Percentiles rank a stretch among this genome's conserved stretches.
phyloP scores from a whole-genome alignment of 1,140 invertebrate species.

The Tachypleus tridentatus region DNA sequence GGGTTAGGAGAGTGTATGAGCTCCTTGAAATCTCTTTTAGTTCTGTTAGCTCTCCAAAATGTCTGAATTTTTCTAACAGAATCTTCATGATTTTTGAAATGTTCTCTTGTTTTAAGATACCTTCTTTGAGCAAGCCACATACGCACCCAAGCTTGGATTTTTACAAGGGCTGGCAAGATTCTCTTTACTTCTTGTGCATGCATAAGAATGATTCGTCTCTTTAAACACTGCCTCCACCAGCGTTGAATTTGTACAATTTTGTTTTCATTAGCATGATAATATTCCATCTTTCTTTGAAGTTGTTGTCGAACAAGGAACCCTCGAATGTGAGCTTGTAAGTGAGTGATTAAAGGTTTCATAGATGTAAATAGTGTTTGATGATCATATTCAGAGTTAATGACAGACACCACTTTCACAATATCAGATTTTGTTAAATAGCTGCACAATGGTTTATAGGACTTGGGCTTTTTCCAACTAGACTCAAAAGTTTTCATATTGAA shows the following conservation, averaged over 20 bases:
- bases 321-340: constrained; percentile 47
- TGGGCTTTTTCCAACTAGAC: too few species aligned
- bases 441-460: too few species aligned
- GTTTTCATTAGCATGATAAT: constrained; percentile 40
- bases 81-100: too few species aligned
- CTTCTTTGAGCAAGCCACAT: constrained; percentile 29
- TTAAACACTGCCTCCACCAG: constrained; percentile 26
- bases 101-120: constrained; percentile 26
- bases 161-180: background rate
- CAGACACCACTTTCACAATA: constrained; percentile 19
- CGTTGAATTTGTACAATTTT: constrained; percentile 46
- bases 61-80: constrained; percentile 35
- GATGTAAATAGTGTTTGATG: constrained; percentile 26
- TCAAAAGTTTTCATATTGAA: too few species aligned
- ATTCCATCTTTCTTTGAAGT: constrained; percentile 37
- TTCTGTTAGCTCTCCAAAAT: constrained; percentile 36
- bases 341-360: constrained; percentile 29
- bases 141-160: constrained; percentile 31
- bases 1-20: constrained; percentile 51
- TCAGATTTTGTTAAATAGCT: too few species aligned
- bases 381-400: constrained; percentile 32
- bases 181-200: too few species aligned
- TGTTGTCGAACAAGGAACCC: constrained; percentile 48
- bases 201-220: constrained; percentile 15
- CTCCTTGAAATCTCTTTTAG: constrained; percentile 44